Percentiles rank a stretch among this genome's conserved stretches.
phyloP scores from a whole-genome alignment of 2,888 invertebrate species.

The Ceramica pisi region DNA sequence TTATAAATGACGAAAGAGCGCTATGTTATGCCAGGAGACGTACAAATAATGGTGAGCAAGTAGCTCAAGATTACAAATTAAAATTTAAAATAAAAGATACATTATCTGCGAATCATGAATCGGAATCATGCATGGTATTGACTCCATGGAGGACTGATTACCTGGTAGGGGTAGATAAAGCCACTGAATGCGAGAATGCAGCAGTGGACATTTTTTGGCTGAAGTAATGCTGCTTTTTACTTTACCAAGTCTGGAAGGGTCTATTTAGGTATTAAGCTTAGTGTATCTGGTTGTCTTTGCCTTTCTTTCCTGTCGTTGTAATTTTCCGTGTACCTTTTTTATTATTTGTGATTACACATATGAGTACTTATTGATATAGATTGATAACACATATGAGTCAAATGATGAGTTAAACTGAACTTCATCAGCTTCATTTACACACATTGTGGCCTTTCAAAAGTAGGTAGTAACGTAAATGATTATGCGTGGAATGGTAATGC shows the following conservation, averaged over 20 bases:
- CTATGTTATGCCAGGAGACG: too few species aligned
- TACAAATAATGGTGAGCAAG: too few species aligned
- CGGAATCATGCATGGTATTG: too few species aligned
- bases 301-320: not conserved
- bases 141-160: not conserved
- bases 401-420: slow-evolving; percentile 33
- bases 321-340: not conserved
- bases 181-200: not conserved
- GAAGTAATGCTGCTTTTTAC: not conserved
- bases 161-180: not conserved
- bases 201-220: not conserved
- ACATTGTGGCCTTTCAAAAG: slow-evolving; percentile 26
- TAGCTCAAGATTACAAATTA: too few species aligned
- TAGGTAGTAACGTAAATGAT: slow-evolving; percentile 28
- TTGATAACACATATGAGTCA: slow-evolving; percentile 30
- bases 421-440: slow-evolving; percentile 30
- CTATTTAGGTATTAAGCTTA: not conserved
- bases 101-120: too few species aligned
- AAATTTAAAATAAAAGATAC: too few species aligned
- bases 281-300: not conserved
- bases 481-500: slow-evolving; percentile 34
- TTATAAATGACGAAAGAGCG: too few species aligned
- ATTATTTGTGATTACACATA: too few species aligned
- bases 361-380: too few species aligned
- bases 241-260: too few species aligned